Percentiles rank a stretch among this genome's conserved stretches.
Evolutionary conservation across 2,797 vertebrate genomes (phyloP).

Genomic region (Myotis findleyi): DNA sequence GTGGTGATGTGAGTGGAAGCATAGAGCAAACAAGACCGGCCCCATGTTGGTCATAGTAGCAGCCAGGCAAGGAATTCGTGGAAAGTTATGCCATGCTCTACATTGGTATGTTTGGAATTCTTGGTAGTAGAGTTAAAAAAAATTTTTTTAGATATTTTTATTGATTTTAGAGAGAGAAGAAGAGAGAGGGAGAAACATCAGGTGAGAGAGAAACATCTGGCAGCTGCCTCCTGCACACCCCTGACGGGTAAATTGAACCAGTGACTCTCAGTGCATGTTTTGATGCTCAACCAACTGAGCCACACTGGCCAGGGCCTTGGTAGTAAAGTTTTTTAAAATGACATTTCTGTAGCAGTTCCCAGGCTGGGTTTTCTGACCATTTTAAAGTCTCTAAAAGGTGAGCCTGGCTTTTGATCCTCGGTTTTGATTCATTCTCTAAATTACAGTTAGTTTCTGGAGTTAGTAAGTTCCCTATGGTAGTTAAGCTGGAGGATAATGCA

Average conservation of each 20-base stretch:
- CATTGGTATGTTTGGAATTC: not conserved
- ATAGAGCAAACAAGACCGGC: not conserved
- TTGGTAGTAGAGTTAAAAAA: not conserved
- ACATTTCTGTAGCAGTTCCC: not conserved
- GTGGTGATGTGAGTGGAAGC: not conserved
- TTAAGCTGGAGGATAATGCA: not conserved
- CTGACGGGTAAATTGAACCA: too few species aligned
- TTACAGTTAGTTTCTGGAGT: not conserved
- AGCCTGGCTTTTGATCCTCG: not conserved
- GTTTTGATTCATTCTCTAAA: not conserved
- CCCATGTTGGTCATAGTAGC: not conserved
- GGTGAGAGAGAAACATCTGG: too few species aligned
- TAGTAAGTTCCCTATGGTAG: accelerated
- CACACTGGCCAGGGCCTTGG: not conserved
- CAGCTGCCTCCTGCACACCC: too few species aligned
- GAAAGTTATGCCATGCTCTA: not conserved
- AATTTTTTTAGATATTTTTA: too few species aligned
- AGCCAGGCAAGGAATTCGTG: not conserved
- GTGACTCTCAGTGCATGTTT: too few species aligned
- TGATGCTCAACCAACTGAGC: too few species aligned
- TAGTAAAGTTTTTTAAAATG: not conserved
- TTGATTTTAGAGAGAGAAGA: too few species aligned
- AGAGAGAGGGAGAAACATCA: too few species aligned
- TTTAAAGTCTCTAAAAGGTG: not conserved
- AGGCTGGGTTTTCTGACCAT: not conserved